Conservation (phyloP, 2,797 vertebrate genomes). For the Argentina silus region DNA sequence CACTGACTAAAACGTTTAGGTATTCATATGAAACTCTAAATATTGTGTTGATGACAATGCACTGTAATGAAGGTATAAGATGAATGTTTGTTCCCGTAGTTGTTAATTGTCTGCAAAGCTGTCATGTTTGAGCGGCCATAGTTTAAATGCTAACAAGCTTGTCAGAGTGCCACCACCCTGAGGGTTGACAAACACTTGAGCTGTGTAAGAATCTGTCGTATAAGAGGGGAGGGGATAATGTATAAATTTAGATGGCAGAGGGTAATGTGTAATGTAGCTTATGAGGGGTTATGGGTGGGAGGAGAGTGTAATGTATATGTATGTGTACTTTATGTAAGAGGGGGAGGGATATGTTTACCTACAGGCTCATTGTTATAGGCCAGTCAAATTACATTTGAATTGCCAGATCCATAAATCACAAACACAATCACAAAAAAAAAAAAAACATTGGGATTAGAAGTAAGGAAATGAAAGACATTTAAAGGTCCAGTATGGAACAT, state of each 20-base stretch:
- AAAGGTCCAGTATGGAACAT: too few species aligned
- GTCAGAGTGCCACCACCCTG: not conserved
- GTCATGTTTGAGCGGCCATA: not conserved
- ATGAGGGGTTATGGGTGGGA: too few species aligned
- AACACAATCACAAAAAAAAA: too few species aligned
- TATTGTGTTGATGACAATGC: not conserved
- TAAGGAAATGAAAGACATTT: too few species aligned
- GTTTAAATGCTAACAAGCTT: constrained; percentile 2
- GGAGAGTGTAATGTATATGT: too few species aligned
- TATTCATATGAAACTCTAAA: not conserved
- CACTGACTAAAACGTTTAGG: constrained; percentile 7
- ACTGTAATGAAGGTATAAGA: constrained; percentile 14
- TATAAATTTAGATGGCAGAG: not conserved
- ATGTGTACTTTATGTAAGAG: too few species aligned
- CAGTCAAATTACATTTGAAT: too few species aligned
- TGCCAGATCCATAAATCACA: too few species aligned
- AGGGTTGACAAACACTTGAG: constrained; percentile 5
- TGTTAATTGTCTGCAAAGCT: constrained; percentile 2
- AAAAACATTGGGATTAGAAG: too few species aligned
- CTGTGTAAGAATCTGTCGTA: constrained; percentile 12
- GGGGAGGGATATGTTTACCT: too few species aligned
- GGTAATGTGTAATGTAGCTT: too few species aligned
- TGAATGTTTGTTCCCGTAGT: not conserved
- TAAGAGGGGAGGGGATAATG: not conserved
- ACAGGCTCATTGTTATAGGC: too few species aligned